Conservation (phyloP, 1,140 invertebrate species). For the Triops cancriformis region DNA sequence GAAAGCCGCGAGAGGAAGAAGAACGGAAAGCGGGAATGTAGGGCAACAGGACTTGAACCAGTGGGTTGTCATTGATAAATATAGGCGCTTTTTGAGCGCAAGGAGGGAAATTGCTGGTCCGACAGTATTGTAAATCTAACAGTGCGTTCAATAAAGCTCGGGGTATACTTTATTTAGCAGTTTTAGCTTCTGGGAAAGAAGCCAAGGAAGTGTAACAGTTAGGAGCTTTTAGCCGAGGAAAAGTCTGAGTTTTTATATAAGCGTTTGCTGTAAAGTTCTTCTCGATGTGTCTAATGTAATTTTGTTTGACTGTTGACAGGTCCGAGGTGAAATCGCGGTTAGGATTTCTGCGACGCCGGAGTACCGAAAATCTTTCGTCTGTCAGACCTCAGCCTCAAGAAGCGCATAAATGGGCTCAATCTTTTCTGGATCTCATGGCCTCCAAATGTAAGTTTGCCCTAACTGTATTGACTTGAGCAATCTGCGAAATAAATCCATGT, state of each 20-base stretch:
- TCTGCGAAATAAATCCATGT: not conserved
- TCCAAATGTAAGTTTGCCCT: constrained; percentile 22
- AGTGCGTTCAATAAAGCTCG: too few relatives aligned
- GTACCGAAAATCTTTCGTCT: constrained; percentile 37
- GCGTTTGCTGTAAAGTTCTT: too few relatives aligned
- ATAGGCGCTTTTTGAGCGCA: not conserved
- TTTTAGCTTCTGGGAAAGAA: too few relatives aligned
- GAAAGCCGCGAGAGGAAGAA: not conserved
- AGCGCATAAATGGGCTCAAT: constrained; percentile 44
- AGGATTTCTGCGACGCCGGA: constrained; percentile 41
- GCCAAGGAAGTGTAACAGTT: too few relatives aligned
- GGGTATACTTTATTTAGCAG: too few relatives aligned
- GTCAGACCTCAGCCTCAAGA: constrained; percentile 42
- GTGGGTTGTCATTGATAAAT: not conserved
- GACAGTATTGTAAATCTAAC: not conserved
- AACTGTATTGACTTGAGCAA: not conserved
- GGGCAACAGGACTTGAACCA: not conserved
- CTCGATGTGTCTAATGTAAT: too few relatives aligned
- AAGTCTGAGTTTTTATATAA: too few relatives aligned
- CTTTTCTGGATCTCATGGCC: constrained; percentile 20
- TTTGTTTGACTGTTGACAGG: constrained; percentile 35
- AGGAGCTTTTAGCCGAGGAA: too few relatives aligned
- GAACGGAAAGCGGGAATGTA: not conserved
- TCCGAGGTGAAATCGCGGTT: constrained; percentile 43
- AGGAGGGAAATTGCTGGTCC: not conserved